Evolutionary conservation across 2,888 invertebrate species (phyloP).

Genomic region (Rhingia rostrata): DNA sequence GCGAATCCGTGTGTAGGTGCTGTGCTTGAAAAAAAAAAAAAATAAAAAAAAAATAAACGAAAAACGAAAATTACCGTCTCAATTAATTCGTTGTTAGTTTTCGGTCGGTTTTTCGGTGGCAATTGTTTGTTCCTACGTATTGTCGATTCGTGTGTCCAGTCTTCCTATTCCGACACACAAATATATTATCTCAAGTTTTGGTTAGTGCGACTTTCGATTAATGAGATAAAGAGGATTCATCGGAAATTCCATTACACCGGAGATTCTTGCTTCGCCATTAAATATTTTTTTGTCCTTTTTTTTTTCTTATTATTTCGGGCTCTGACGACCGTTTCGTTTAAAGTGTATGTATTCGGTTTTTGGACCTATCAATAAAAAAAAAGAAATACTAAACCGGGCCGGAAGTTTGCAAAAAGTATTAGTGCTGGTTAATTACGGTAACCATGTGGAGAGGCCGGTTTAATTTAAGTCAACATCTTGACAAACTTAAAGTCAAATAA

Average conservation of each 20-base stretch:
- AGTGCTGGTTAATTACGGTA: constrained; percentile 29
- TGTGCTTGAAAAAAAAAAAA: constrained; percentile 48
- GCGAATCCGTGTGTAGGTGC: constrained; percentile 63
- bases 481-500: constrained; percentile 33
- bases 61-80: constrained; percentile 37
- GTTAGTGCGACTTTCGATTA: constrained; percentile 49
- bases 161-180: constrained; percentile 5
- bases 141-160: constrained; percentile 44
- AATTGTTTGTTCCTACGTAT: constrained; percentile 39
- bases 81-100: constrained; percentile 62
- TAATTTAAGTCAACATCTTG: constrained; percentile 32
- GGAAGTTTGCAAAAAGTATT: constrained; percentile 44
- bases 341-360: constrained; percentile 49
- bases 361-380: constrained; percentile 19
- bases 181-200: constrained; percentile 34
- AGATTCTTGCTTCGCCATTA: constrained; percentile 29
- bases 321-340: constrained; percentile 19
- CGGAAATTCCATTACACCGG: constrained; percentile 29
- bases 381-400: constrained; percentile 28
- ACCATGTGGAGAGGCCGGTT: constrained; percentile 27
- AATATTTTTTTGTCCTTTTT: constrained; percentile 31
- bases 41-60: constrained; percentile 24
- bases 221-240: constrained; percentile 31
- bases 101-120: constrained; percentile 65
- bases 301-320: constrained; percentile 20